Evolutionary conservation across 1,140 invertebrate genomes (phyloP).

Genomic region (Halyomorpha halys): DNA sequence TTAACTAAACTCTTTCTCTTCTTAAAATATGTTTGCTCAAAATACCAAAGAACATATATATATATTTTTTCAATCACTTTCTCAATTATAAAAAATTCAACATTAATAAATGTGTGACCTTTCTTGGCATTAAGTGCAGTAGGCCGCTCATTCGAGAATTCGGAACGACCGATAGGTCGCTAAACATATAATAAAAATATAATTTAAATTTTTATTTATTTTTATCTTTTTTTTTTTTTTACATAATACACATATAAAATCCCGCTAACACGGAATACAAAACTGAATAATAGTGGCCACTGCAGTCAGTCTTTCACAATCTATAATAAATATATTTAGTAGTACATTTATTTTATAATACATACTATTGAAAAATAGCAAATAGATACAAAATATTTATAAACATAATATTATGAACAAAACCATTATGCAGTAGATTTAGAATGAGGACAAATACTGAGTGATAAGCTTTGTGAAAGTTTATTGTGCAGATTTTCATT

Average conservation of each 20-base stretch:
- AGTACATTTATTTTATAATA: neutral
- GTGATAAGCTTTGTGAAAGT: neutral
- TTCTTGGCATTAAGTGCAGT: slow-evolving; percentile 4
- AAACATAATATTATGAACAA: neutral
- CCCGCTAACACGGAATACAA: neutral
- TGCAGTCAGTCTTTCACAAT: slow-evolving; percentile 10
- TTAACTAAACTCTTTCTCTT: neutral
- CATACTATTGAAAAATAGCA: neutral
- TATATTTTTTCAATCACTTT: neutral
- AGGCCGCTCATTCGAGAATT: slow-evolving; percentile 2
- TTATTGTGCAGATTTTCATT: neutral
- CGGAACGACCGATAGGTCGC: neutral
- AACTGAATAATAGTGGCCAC: neutral
- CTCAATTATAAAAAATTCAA: slow-evolving; percentile 2
- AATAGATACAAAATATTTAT: neutral
- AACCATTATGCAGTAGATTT: neutral
- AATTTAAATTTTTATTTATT: neutral
- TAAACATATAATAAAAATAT: no score
- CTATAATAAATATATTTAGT: slow-evolving; percentile 3
- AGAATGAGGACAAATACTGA: neutral
- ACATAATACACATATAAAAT: neutral
- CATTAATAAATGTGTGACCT: slow-evolving; percentile 9
- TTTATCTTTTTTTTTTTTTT: neutral
- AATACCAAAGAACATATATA: slow-evolving; percentile 5
- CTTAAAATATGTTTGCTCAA: slow-evolving; percentile 11